Evolutionary conservation across 2,797 vertebrate genomes (phyloP).

Genomic region (Tarsius wallacei): DNA sequence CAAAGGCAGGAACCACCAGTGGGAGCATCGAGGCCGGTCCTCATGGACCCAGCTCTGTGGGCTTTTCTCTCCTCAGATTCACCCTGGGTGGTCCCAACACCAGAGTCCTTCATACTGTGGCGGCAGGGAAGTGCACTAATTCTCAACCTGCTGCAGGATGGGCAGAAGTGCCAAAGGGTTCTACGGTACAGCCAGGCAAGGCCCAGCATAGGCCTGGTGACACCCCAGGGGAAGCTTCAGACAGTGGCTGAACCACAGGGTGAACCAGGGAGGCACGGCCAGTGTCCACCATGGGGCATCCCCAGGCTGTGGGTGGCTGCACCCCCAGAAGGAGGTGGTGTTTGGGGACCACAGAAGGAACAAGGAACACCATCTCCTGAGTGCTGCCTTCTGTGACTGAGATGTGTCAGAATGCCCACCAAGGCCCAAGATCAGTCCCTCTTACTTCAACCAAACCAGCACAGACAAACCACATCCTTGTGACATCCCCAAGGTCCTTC

Average conservation of each 20-base stretch:
- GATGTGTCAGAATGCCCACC: not conserved
- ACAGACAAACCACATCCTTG: not conserved
- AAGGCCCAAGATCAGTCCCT: not conserved
- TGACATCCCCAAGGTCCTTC: not conserved
- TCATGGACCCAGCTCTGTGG: not conserved
- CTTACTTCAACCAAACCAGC: not conserved
- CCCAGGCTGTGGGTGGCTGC: fast-evolving
- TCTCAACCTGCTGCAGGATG: fast-evolving
- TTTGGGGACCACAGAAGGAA: fast-evolving
- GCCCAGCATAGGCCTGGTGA: fast-evolving
- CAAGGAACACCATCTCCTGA: not conserved
- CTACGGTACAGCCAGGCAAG: not conserved
- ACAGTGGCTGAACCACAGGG: not conserved
- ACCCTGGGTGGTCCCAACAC: too few relatives aligned
- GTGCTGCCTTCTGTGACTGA: not conserved
- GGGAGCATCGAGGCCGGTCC: too few relatives aligned
- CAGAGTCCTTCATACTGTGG: too few relatives aligned
- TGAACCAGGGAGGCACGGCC: not conserved
- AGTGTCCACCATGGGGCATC: not conserved
- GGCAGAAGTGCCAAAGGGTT: not conserved
- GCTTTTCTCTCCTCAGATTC: not conserved
- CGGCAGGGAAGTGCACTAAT: too few relatives aligned
- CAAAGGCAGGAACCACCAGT: too few relatives aligned
- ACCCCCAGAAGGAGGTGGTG: fast-evolving
- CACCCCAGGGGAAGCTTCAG: not conserved